These are phyloP conservation scores for Eristalinus aeneus DNA, from an alignment of 2,888 invertebrate genomes.

Conservation along the genomic window DNA sequence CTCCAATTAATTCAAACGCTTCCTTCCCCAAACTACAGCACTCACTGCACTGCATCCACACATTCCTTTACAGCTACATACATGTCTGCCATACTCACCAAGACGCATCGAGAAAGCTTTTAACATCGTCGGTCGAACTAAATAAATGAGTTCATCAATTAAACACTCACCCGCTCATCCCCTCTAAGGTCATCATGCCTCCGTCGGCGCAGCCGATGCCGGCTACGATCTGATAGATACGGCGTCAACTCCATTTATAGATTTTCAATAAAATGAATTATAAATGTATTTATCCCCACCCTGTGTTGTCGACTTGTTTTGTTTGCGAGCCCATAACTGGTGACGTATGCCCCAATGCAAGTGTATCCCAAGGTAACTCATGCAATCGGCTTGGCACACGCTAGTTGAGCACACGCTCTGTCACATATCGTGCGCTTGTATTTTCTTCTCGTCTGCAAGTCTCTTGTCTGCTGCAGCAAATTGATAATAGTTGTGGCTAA, in stretches of 20 bases:
- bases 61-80: neutral
- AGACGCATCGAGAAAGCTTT: conserved; percentile 25
- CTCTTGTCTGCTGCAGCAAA: conserved; percentile 25
- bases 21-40: neutral
- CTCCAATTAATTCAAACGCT: conserved; percentile 29
- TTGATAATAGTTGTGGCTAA: conserved; percentile 37
- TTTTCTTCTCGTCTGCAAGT: neutral
- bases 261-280: conserved; percentile 44
- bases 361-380: conserved; percentile 29
- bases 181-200: conserved; percentile 34
- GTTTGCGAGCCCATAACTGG: conserved; percentile 21
- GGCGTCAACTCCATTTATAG: conserved; percentile 40
- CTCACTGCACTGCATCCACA: neutral
- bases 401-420: neutral
- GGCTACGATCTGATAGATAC: neutral
- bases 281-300: conserved; percentile 23
- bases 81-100: neutral
- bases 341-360: conserved; percentile 30
- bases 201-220: conserved; percentile 7
- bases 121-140: conserved; percentile 11
- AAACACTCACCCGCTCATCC: conserved; percentile 1
- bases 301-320: conserved; percentile 15
- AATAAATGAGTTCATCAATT: conserved; percentile 13
- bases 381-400: neutral
- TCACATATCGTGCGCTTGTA: conserved; percentile 4